These are phyloP conservation scores for Dryas iulia DNA, from an alignment of 1,140 invertebrate genomes.

Conservation along the genomic window DNA sequence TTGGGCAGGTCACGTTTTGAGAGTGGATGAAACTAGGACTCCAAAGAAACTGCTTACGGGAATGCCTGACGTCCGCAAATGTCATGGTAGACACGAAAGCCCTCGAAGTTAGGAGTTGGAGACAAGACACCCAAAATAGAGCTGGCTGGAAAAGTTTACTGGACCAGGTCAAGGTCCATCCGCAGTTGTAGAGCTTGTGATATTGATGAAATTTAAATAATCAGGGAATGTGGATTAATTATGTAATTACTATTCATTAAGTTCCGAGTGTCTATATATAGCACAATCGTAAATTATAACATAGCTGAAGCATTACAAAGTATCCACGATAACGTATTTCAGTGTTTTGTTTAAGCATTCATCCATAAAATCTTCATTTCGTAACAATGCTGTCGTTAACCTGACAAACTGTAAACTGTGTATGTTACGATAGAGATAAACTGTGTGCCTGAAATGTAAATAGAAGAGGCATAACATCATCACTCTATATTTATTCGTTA, in stretches of 20 bases:
- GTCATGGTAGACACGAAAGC: too few species aligned
- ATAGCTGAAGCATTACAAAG: background rate
- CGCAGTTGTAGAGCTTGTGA: too few species aligned
- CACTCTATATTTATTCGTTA: slow-evolving; percentile 42
- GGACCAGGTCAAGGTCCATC: too few species aligned
- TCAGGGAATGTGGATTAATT: background rate
- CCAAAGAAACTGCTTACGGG: too few species aligned
- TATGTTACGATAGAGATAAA: background rate
- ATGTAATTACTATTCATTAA: background rate
- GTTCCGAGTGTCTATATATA: background rate
- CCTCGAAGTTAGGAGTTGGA: too few species aligned
- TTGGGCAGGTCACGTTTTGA: too few species aligned
- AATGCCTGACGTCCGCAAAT: too few species aligned
- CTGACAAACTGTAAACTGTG: slow-evolving; percentile 15
- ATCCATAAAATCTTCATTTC: slow-evolving; percentile 23
- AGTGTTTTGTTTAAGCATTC: slow-evolving; percentile 11
- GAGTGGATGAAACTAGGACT: too few species aligned
- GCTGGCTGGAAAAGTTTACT: too few species aligned
- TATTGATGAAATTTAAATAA: too few species aligned
- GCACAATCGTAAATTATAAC: background rate
- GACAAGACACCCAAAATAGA: too few species aligned
- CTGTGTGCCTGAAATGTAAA: slow-evolving; percentile 34
- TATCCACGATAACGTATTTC: background rate
- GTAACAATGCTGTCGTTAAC: slow-evolving; percentile 27
- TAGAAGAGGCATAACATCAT: slow-evolving; percentile 42